Evolutionary conservation across 2,797 vertebrate genomes (phyloP).

Genomic region (Acrocephalus scirpaceus): DNA sequence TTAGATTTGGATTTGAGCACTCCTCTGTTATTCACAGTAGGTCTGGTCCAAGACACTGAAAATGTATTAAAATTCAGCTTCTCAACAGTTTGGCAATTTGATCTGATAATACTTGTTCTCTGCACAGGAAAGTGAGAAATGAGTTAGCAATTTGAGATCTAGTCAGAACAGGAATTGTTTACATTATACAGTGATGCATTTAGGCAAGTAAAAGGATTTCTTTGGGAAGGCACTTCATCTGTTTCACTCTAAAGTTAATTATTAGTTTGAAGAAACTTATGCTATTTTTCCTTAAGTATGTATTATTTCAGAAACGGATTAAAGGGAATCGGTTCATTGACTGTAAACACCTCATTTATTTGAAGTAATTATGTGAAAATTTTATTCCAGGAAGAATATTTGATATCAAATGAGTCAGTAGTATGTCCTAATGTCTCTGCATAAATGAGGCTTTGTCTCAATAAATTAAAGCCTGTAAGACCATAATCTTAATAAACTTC

Average conservation of each 20-base stretch:
- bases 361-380: slow-evolving; percentile 55
- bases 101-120: neutral
- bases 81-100: neutral
- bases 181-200: neutral
- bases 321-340: slow-evolving; percentile 6
- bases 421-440: neutral
- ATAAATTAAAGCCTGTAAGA: slow-evolving; percentile 50
- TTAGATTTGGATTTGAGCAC: neutral
- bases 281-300: neutral
- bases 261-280: neutral
- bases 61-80: neutral
- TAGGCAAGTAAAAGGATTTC: neutral
- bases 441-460: slow-evolving; percentile 53
- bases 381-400: slow-evolving; percentile 39
- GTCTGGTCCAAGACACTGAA: neutral
- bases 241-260: neutral
- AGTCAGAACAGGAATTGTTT: neutral
- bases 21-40: neutral
- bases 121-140: neutral
- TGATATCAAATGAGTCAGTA: slow-evolving; percentile 32
- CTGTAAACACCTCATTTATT: slow-evolving; percentile 51
- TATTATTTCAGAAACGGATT: slow-evolving; percentile 25
- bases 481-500: slow-evolving; percentile 59
- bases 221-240: neutral
- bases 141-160: neutral